Evolutionary conservation across 2,888 invertebrate genomes (phyloP).

Genomic region (Theretra japonica): DNA sequence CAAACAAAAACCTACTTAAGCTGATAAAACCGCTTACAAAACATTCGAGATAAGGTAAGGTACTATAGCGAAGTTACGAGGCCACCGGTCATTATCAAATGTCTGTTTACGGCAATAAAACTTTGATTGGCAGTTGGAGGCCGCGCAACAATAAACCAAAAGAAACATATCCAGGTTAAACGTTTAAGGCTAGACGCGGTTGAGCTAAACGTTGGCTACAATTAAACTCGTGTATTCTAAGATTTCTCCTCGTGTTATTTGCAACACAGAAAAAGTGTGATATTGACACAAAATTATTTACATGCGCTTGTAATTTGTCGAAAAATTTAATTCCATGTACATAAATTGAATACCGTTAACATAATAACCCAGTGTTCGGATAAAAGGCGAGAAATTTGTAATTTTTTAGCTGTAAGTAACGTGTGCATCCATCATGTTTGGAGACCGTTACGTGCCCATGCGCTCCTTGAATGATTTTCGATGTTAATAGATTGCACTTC

Average conservation of each 20-base stretch:
- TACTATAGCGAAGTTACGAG: constrained; percentile 43
- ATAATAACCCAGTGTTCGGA: constrained; percentile 66
- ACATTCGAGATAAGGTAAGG: constrained; percentile 23
- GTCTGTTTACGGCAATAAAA: constrained; percentile 58
- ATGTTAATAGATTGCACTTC: constrained; percentile 21
- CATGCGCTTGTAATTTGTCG: constrained; percentile 48
- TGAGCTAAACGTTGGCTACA: constrained; percentile 6
- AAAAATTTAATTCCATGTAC: constrained; percentile 45
- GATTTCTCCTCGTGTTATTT: constrained; percentile 13
- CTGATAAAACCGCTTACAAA: constrained; percentile 29
- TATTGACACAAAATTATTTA: constrained; percentile 51
- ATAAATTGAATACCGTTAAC: constrained; percentile 69
- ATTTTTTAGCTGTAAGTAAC: constrained; percentile 60
- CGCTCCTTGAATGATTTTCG: constrained; percentile 20
- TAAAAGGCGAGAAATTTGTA: constrained; percentile 77
- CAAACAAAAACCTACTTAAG: not conserved
- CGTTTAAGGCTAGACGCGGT: constrained; percentile 12
- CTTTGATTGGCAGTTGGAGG: constrained; percentile 63
- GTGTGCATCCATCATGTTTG: constrained; percentile 54
- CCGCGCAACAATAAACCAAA: constrained; percentile 49
- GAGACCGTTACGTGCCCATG: constrained; percentile 49
- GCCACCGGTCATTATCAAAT: constrained; percentile 57
- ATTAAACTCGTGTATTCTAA: constrained; percentile 1
- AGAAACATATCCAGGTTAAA: constrained; percentile 49
- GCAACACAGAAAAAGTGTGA: constrained; percentile 35